Evolutionary conservation across 2,797 vertebrate genomes (phyloP).

Genomic region (Liparis tanakae): DNA sequence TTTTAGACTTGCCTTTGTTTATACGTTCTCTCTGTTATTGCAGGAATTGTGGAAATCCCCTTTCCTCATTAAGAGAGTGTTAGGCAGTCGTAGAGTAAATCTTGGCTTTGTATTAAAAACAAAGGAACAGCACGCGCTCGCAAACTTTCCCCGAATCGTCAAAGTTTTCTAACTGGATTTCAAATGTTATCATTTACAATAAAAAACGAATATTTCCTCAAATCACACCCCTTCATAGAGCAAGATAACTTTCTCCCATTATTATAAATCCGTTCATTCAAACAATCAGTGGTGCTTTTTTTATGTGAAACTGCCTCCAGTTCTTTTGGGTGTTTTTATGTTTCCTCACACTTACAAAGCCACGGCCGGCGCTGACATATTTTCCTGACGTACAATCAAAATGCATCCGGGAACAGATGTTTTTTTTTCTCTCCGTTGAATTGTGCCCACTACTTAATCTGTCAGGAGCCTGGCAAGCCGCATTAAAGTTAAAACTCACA

Average conservation of each 20-base stretch:
- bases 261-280: conserved; percentile 41
- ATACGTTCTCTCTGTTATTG: conserved; percentile 6
- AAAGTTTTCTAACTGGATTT: conserved; percentile 15
- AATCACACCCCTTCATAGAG: conserved; percentile 12
- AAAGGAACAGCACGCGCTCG: not conserved
- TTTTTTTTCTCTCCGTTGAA: conserved; percentile 10
- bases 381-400: conserved; percentile 39
- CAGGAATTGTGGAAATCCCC: conserved; percentile 18
- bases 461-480: conserved; percentile 54
- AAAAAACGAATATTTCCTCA: conserved; percentile 15
- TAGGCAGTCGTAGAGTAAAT: conserved; percentile 6
- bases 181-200: conserved; percentile 17
- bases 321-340: conserved; percentile 26
- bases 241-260: conserved; percentile 25
- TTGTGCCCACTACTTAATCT: conserved; percentile 64
- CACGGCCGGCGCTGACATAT: conserved; percentile 25
- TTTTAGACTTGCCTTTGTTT: not conserved
- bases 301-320: conserved; percentile 10
- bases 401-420: conserved; percentile 33
- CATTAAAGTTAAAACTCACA: conserved; percentile 79
- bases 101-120: conserved; percentile 4
- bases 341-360: conserved; percentile 15
- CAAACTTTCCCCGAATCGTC: conserved; percentile 9
- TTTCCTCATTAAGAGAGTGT: conserved; percentile 24
- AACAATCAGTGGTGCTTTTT: conserved; percentile 29